A percentile compares a stretch with the other conserved stretches of the same genome.
Conservation (phyloP, 1,140 invertebrate genomes). For the Oncopodura yosiiana region DNA sequence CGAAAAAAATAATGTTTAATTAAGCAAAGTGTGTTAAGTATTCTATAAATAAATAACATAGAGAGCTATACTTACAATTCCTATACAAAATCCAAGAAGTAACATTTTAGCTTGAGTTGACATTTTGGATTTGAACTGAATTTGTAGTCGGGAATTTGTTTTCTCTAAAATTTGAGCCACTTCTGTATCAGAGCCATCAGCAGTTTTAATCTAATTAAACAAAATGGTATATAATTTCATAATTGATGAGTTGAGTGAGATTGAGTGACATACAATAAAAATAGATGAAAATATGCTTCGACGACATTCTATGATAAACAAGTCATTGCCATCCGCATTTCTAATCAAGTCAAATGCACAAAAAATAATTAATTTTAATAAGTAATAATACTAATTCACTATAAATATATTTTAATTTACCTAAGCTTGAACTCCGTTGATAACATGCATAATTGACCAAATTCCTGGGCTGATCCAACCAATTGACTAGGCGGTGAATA, state of each 20-base stretch:
- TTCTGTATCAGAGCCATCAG: neutral
- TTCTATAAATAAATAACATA: neutral
- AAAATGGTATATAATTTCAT: neutral
- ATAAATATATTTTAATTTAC: too few species aligned
- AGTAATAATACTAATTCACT: too few species aligned
- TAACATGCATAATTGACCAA: conserved; percentile 1
- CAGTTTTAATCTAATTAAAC: conserved; percentile 1
- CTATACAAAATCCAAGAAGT: conserved; percentile 16
- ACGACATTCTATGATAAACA: conserved; percentile 13
- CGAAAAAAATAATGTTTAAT: neutral
- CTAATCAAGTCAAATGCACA: too few species aligned
- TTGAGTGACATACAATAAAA: neutral
- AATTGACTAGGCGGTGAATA: conserved; percentile 16
- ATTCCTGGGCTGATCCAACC: conserved; percentile 20
- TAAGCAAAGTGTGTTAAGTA: neutral
- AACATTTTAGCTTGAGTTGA: conserved; percentile 6
- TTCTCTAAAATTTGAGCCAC: conserved; percentile 14
- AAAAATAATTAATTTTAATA: too few species aligned
- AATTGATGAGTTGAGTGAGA: neutral
- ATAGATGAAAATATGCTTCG: neutral
- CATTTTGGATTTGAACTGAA: conserved; percentile 16
- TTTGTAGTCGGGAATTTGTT: neutral
- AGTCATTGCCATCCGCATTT: conserved; percentile 18
- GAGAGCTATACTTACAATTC: conserved; percentile 10
- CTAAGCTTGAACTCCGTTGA: conserved; percentile 12